phyloP scores from a whole-genome alignment of 2,113 vertebrate genomes.

The Atlantisia rogersi region DNA sequence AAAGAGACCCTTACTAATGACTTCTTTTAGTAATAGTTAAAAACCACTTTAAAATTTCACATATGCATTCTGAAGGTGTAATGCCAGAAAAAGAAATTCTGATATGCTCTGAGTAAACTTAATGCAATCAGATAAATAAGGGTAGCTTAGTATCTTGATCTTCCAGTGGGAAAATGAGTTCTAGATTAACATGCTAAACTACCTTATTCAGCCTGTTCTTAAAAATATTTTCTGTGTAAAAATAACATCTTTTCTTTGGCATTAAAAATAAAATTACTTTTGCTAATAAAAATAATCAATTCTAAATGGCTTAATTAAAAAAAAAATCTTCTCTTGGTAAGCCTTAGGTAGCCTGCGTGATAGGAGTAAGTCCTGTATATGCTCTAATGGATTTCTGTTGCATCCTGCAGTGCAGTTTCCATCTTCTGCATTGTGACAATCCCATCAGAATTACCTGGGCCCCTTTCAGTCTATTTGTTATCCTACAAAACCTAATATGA shows the following conservation, averaged over 20 bases:
- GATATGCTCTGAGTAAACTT: neutral
- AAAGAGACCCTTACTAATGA: neutral
- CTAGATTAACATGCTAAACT: neutral
- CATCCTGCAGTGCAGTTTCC: neutral
- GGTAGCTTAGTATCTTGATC: neutral
- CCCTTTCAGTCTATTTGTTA: neutral
- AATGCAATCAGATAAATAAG: neutral
- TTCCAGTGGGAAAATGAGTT: neutral
- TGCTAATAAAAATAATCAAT: neutral
- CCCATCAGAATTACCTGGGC: neutral
- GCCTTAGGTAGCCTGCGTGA: neutral
- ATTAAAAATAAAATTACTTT: neutral
- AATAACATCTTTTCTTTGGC: neutral
- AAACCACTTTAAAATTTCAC: neutral
- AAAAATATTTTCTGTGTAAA: neutral
- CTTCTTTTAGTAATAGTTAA: neutral
- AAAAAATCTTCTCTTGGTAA: neutral
- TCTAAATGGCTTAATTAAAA: neutral
- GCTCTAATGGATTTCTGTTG: fast-evolving
- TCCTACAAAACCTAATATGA: neutral
- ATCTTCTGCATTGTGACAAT: neutral
- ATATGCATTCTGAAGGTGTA: too few species aligned
- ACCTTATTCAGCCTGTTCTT: neutral
- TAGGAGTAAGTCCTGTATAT: neutral
- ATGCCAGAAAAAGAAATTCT: neutral